phyloP scores from a whole-genome alignment of 1,140 invertebrate species.

The Drosophila pseudoananassae region DNA sequence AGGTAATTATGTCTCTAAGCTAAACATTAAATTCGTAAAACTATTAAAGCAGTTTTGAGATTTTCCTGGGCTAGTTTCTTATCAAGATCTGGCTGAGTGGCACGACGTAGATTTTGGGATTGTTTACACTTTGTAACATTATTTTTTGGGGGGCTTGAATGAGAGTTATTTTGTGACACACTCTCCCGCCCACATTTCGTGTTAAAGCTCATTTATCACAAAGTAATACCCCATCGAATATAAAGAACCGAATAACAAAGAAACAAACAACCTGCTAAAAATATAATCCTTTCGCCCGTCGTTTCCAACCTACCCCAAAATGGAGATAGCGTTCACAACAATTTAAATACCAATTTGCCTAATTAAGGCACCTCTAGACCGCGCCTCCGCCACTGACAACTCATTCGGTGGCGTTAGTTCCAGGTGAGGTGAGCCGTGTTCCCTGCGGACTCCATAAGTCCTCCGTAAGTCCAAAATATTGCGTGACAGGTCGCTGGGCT shows the following conservation, averaged over 20 bases:
- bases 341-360: constrained; percentile 80
- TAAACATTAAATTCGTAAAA: not conserved
- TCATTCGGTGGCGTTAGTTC: constrained; percentile 43
- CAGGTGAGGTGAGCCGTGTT: constrained; percentile 17
- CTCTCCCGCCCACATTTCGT: constrained; percentile 28
- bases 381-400: constrained; percentile 61
- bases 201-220: constrained; percentile 39
- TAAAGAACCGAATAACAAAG: constrained; percentile 46
- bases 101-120: not conserved
- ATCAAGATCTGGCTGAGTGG: not conserved
- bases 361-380: constrained; percentile 70
- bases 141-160: not conserved
- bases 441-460: constrained; percentile 10
- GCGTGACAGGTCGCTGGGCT: constrained; percentile 56
- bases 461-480: constrained; percentile 64
- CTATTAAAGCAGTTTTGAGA: not conserved
- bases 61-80: not conserved
- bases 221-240: constrained; percentile 13
- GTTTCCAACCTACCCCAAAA: constrained; percentile 54
- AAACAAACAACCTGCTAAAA: constrained; percentile 53
- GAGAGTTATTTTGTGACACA: constrained; percentile 4
- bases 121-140: not conserved
- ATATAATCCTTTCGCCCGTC: constrained; percentile 31
- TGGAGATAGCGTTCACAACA: constrained; percentile 46
- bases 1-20: not conserved